Base-by-base conservation (phyloP, 2,113 vertebrate species). In the Chloropsis hardwickii region DNA sequence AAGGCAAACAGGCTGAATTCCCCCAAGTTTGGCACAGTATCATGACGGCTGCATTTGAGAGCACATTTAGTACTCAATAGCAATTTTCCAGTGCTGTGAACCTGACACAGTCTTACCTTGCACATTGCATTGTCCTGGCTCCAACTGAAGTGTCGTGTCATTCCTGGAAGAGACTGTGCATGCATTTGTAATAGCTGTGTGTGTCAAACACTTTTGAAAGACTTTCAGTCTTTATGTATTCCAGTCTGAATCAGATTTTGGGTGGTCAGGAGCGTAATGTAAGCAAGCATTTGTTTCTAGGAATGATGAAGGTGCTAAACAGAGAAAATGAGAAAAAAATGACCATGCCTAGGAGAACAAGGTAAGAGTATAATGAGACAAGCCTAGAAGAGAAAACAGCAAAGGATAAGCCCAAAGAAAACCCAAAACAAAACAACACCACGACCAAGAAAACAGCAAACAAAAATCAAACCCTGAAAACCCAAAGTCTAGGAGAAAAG, bases 1-100 rank as follows among this genome's bases (percentile, higher is more conserved):
- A 72, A 92, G 62, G 57, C 67, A 92, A 91, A 76, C 9, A 47
- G 70, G 42, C 58, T 90, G 80, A 76, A 85, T 82, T 80, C 81
- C 42, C 39, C n/a, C 0, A 23, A 39, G 87, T 23, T 50, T 95
- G 91, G 81, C 73, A 64, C 3, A 0, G 13, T 58, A 22, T 37
- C 21, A 6, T 3, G 53, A 39, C 2, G 35, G 3, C 66, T 76
- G 81, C 9, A 2, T 87, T 50, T 80, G 81, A 89, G 71, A 93
- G 66, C 35, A 31, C 53, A 91, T 77, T 33, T 58, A 54, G 66
- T 40, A 8, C 50, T 95, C 71, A 77, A 56, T 2, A 88, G 42
- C 54, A 80, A 79, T 95, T 94, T 95, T 88, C 66, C 56, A 82
- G 73, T 20, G 45, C 78, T 82, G 16, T 84, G 86, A 89, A 85